These are phyloP conservation scores for Cylloceria caligata DNA, from an alignment of 2,888 invertebrate genomes.

Conservation along the genomic window DNA sequence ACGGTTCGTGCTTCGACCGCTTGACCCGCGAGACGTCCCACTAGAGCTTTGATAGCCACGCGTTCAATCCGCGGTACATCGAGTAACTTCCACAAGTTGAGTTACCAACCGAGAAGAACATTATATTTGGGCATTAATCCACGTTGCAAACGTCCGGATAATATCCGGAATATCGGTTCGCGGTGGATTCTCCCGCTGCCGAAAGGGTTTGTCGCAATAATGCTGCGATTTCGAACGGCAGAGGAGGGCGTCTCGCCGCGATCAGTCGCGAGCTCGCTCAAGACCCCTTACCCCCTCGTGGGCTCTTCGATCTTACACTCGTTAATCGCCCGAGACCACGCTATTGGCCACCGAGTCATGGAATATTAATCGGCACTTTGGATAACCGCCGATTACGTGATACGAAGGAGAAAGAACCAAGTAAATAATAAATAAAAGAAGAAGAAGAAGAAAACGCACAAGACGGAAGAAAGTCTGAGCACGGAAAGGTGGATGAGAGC, in stretches of 20 bases:
- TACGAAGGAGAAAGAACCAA: constrained; percentile 7
- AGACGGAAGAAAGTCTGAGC: constrained; percentile 62
- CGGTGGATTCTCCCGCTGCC: constrained; percentile 27
- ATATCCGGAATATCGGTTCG: constrained; percentile 12
- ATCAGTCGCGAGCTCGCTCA: constrained; percentile 59
- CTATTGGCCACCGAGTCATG: constrained; percentile 14
- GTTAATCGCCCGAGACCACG: neutral
- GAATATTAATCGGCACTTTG: constrained; percentile 13
- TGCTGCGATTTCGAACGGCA: constrained; percentile 49
- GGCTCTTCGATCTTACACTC: constrained; percentile 10
- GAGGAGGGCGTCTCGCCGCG: constrained; percentile 55
- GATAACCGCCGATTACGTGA: constrained; percentile 4
- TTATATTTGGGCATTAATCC: neutral
- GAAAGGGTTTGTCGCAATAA: constrained; percentile 42
- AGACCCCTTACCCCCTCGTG: constrained; percentile 39
- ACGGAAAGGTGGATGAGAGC: constrained; percentile 79
- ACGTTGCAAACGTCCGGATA: neutral
- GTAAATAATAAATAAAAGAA: neutral
- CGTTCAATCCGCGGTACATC: constrained; percentile 73
- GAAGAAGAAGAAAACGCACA: constrained; percentile 5
- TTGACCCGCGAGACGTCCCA: neutral
- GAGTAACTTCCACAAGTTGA: constrained; percentile 66
- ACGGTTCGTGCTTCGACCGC: neutral
- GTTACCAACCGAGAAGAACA: neutral
- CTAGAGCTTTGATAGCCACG: constrained; percentile 25